phyloP scores from a whole-genome alignment of 2,888 invertebrate genomes.

The Apamea anceps region DNA sequence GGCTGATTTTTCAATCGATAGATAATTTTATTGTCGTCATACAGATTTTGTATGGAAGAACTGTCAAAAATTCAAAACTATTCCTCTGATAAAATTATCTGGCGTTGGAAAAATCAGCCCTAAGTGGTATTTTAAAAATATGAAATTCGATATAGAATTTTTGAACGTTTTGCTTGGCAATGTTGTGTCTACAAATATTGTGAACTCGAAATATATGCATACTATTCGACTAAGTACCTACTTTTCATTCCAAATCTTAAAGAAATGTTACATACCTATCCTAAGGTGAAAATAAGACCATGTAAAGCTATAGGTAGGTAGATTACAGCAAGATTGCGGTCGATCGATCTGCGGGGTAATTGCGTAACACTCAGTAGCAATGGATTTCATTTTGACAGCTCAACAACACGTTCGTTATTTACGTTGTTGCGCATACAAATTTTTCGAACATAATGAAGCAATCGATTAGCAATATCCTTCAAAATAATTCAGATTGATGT shows the following conservation, averaged over 20 bases:
- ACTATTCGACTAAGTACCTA: conserved; percentile 50
- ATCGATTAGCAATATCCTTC: no score
- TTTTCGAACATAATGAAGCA: no score
- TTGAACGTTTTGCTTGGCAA: conserved; percentile 72
- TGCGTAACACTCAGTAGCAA: background rate
- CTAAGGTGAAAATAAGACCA: background rate
- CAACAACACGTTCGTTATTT: no score
- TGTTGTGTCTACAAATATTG: conserved; percentile 74
- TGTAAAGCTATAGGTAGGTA: background rate
- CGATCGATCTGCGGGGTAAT: background rate
- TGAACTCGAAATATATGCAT: conserved; percentile 77
- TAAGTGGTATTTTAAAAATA: conserved; percentile 67
- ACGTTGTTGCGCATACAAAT: no score
- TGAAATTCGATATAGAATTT: conserved; percentile 67
- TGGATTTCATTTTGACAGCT: no score
- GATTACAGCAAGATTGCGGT: background rate
- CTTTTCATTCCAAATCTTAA: conserved; percentile 38
- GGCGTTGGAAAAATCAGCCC: no score
- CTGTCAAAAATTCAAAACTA: no score
- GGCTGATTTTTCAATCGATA: no score
- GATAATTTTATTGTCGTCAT: no score
- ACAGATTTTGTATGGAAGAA: no score
- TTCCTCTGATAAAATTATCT: no score
- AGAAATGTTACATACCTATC: background rate
- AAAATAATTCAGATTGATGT: no score